Evolutionary conservation across 1,140 invertebrate genomes (phyloP).

Genomic region (Hermatobates lingyangjiaoensis): DNA sequence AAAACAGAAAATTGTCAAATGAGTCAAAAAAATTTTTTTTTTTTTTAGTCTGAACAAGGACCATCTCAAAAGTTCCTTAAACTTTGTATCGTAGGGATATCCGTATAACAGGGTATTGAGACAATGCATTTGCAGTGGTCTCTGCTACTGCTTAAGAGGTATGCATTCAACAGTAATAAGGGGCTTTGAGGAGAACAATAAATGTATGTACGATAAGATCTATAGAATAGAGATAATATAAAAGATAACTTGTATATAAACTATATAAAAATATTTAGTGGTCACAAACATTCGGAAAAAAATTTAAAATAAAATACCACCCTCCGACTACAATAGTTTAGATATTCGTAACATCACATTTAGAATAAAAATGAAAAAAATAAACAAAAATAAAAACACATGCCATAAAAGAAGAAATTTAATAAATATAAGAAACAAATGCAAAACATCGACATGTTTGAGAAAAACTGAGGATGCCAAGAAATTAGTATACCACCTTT

Average conservation of each 20-base stretch:
- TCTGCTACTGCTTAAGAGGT: no score
- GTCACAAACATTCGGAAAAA: slow-evolving; percentile 3
- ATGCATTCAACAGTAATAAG: no score
- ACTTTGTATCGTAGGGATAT: slow-evolving; percentile 22
- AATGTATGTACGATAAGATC: no score
- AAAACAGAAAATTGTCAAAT: slow-evolving; percentile 31
- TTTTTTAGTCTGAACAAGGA: slow-evolving; percentile 41
- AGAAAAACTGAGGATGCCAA: slow-evolving; percentile 3
- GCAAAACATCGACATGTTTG: slow-evolving; percentile 9
- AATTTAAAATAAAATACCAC: no score
- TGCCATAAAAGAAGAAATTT: slow-evolving; percentile 3
- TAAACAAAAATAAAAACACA: slow-evolving; percentile 10
- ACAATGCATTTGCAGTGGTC: no score
- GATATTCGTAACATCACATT: slow-evolving; percentile 1
- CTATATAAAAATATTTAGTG: no score
- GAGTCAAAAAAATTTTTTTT: slow-evolving; percentile 16
- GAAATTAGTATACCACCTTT: slow-evolving; percentile 4
- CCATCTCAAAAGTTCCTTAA: slow-evolving; percentile 94
- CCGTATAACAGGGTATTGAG: no score
- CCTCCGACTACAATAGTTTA: no score
- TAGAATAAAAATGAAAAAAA: slow-evolving; percentile 11
- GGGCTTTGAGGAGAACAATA: no score
- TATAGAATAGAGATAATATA: no score
- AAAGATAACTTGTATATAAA: no score
- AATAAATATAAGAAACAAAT: slow-evolving; percentile 8